Base-by-base conservation (phyloP, 2,888 invertebrate species). In the Lasioglossum zephyrum region DNA sequence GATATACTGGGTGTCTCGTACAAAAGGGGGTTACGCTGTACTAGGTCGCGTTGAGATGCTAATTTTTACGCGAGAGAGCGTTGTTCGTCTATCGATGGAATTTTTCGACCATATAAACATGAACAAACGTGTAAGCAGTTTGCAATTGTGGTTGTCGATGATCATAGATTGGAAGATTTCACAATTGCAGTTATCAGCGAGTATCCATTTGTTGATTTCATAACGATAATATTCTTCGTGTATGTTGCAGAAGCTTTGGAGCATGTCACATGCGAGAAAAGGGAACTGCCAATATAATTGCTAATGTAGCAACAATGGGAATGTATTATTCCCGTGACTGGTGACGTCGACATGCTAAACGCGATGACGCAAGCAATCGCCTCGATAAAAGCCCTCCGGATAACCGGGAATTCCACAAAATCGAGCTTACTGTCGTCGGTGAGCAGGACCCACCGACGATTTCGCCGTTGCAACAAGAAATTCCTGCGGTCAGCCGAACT, bases 1-100 rank as follows among this genome's bases (percentile, higher is more conserved):
- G 91, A 88, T 90, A 89, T 90, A 91, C 86, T 81, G 86, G 83
- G 80, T 86, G 90, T 89, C 82, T 73, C 44, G 73, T 44, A 81
- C 86, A 90, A 90, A 90, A 87, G 81, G 31, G 39, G 57, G 4
- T 16, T 36, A 6, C n/a, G 57, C n/a, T 16, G 22, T 9, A 18
- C 9, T 22, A 13, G 49, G 22, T 13, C 26, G 3, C 18, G 16
- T n/a, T 13, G 11, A n/a, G 70, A 41, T 70, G 70, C 70, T 39
- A 41, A 70, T 70, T 70, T 41, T 70, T 63, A 6, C 63, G 1
- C 31, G 63, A 31, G 63, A 31, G 16, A 31, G 3, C 31, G 31
- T 18, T 16, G 63, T 31, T 63, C 8, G 26, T 11, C 8, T 16
- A 31, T 31, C 31, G 6, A 18, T 18, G 16, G 16, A 63, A 5